Percentiles rank a stretch among this genome's conserved stretches.
Evolutionary conservation across 2,888 invertebrate species (phyloP).

Genomic region (Schizaphis graminum): DNA sequence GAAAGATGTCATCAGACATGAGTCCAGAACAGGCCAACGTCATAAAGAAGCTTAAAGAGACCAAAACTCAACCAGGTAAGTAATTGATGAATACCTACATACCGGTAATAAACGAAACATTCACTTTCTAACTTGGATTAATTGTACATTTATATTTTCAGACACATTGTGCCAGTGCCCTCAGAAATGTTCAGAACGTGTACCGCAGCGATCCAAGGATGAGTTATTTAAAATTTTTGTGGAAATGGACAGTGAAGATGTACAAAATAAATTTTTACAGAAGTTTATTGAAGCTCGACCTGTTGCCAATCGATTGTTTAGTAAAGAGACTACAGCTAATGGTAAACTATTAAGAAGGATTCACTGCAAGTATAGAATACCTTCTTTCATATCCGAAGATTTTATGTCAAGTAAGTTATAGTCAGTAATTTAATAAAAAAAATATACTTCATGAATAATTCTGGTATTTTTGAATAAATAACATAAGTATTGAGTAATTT

Average conservation of each 20-base stretch:
- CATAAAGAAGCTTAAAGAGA: slow-evolving; percentile 48
- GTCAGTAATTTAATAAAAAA: neutral
- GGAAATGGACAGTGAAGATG: slow-evolving; percentile 73
- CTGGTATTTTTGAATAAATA: neutral
- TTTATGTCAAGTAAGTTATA: slow-evolving; percentile 44
- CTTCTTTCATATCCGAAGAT: slow-evolving; percentile 67
- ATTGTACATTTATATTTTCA: slow-evolving; percentile 69
- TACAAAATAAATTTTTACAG: slow-evolving; percentile 73
- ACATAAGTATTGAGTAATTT: neutral
- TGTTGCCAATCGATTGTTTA: slow-evolving; percentile 70
- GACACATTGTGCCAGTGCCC: slow-evolving; percentile 74
- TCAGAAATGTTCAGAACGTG: slow-evolving; percentile 74
- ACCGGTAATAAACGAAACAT: neutral
- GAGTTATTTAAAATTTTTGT: slow-evolving; percentile 73
- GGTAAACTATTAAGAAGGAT: slow-evolving; percentile 71
- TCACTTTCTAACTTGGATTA: neutral
- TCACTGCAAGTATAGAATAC: slow-evolving; percentile 74
- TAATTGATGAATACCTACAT: neutral
- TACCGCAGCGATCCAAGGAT: slow-evolving; percentile 70
- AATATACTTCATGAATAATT: neutral
- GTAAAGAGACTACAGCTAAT: slow-evolving; percentile 68
- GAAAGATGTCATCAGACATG: slow-evolving; percentile 46
- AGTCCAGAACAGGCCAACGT: slow-evolving; percentile 11
- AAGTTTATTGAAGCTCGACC: slow-evolving; percentile 73
- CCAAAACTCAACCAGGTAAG: slow-evolving; percentile 52